phyloP scores from a whole-genome alignment of 2,888 invertebrate species.

The Achlya flavicornis region DNA sequence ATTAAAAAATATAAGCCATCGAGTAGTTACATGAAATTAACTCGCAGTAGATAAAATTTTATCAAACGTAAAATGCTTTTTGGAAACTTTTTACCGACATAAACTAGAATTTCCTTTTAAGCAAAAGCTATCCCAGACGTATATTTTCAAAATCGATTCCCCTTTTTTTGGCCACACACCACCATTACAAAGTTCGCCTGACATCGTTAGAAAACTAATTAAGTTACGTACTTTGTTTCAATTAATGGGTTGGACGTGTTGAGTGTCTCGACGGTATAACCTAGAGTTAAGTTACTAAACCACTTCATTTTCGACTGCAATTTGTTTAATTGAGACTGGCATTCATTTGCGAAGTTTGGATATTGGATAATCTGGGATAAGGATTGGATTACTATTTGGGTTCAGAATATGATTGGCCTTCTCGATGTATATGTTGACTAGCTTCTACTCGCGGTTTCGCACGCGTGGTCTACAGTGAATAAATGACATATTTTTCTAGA shows the following conservation, averaged over 20 bases:
- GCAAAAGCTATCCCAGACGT: background rate
- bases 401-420: background rate
- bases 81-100: background rate
- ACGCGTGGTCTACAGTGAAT: no score
- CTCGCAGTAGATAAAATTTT: background rate
- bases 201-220: conserved; percentile 36
- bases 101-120: background rate
- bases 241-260: conserved; percentile 29
- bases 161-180: conserved; percentile 9
- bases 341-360: conserved; percentile 7
- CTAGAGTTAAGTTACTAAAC: conserved; percentile 10
- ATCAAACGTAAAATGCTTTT: background rate
- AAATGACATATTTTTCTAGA: no score
- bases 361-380: conserved; percentile 1
- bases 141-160: conserved; percentile 8
- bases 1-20: no score
- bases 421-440: no score
- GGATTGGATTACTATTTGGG: conserved; percentile 14
- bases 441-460: no score
- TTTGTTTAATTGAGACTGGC: conserved; percentile 12
- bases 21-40: no score
- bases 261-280: conserved; percentile 22
- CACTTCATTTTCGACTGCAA: conserved; percentile 13
- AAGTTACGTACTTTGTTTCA: conserved; percentile 33
- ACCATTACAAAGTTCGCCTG: conserved; percentile 22